Conservation (phyloP, 2,888 invertebrate genomes). For the Labia minor region DNA sequence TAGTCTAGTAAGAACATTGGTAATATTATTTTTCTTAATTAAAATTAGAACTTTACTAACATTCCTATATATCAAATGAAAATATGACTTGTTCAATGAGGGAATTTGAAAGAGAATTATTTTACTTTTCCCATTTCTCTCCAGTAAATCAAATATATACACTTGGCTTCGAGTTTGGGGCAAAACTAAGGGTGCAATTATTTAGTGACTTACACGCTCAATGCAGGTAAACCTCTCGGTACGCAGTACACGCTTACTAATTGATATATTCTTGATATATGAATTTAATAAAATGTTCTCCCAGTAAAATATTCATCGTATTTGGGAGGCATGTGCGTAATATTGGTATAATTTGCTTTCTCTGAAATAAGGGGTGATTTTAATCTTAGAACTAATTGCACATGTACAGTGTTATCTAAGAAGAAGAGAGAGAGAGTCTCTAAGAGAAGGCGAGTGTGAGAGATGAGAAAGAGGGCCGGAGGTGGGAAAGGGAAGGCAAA, state of each 20-base stretch:
- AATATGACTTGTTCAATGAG: too few species aligned
- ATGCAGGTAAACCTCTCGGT: conserved; percentile 7
- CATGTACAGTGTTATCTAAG: conserved; percentile 13
- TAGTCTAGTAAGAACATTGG: too few species aligned
- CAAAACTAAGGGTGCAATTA: background rate
- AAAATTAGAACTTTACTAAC: too few species aligned
- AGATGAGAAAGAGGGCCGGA: conserved; percentile 13
- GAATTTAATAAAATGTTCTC: conserved; percentile 13
- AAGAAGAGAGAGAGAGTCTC: background rate
- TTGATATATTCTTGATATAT: conserved; percentile 13
- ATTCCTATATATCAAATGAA: too few species aligned
- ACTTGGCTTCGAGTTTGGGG: background rate
- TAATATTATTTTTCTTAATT: too few species aligned
- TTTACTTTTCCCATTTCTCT: conserved; percentile 2
- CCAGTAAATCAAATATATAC: background rate
- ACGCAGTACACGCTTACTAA: conserved; percentile 13
- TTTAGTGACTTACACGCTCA: conserved; percentile 8
- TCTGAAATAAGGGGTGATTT: conserved; percentile 13
- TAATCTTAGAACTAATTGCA: conserved; percentile 13
- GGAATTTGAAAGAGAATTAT: background rate
- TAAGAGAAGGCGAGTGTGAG: conserved; percentile 1
- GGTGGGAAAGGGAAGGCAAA: background rate
- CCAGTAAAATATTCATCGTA: conserved; percentile 13
- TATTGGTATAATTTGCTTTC: conserved; percentile 13
- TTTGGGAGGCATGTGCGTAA: conserved; percentile 13